phyloP scores from a whole-genome alignment of 2,888 invertebrate species.

The Leptinotarsa haldemani region DNA sequence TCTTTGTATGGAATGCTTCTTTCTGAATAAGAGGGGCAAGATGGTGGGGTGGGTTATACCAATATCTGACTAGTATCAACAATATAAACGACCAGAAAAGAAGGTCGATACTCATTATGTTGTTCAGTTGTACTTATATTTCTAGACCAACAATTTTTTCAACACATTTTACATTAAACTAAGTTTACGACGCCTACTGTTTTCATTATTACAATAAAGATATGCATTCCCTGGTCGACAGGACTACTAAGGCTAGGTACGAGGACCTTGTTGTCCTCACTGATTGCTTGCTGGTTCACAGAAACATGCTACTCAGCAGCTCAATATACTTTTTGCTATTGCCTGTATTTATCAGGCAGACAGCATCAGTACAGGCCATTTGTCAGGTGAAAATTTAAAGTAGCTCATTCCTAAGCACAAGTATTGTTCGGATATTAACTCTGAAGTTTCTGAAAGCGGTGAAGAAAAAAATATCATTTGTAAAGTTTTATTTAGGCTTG shows the following conservation, averaged over 20 bases:
- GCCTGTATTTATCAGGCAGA: slow-evolving; percentile 41
- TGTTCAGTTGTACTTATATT: slow-evolving; percentile 61
- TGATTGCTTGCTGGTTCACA: slow-evolving; percentile 44
- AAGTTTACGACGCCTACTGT: slow-evolving; percentile 62
- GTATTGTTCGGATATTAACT: too few relatives aligned
- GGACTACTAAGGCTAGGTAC: slow-evolving; percentile 65
- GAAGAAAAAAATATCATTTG: too few relatives aligned
- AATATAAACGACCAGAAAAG: slow-evolving; percentile 53
- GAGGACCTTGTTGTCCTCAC: slow-evolving; percentile 50
- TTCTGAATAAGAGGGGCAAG: slow-evolving; percentile 66
- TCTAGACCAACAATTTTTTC: slow-evolving; percentile 63
- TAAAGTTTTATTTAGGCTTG: too few relatives aligned
- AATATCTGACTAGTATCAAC: slow-evolving; percentile 67
- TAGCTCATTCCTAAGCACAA: neutral
- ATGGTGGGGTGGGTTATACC: slow-evolving; percentile 66
- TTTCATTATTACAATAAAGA: slow-evolving; percentile 64
- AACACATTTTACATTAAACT: slow-evolving; percentile 65
- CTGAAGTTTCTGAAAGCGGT: too few relatives aligned
- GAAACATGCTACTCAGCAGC: slow-evolving; percentile 53
- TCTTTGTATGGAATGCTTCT: slow-evolving; percentile 67
- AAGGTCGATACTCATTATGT: slow-evolving; percentile 48
- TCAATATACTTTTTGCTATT: slow-evolving; percentile 38
- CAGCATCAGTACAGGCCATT: slow-evolving; percentile 29
- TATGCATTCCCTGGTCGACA: slow-evolving; percentile 66
- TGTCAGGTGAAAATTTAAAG: neutral